A percentile compares a stretch with the other conserved stretches of the same genome.
These are phyloP conservation scores for Notamacropus eugenii DNA, from an alignment of 2,797 vertebrate species.

Conservation along the genomic window DNA sequence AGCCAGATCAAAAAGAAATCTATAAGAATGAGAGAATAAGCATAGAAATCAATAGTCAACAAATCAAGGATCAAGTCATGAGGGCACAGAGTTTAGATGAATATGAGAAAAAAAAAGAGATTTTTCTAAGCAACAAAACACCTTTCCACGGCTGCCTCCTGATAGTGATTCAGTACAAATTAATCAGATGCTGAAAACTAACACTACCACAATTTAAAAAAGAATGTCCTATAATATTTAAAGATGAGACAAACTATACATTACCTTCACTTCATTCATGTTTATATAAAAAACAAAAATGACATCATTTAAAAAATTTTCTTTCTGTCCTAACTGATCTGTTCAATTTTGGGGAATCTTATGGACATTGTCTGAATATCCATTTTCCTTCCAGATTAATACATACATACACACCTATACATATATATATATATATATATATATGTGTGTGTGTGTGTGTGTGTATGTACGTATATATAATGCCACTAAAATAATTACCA, in stretches of 20 bases:
- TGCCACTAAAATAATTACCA: background rate
- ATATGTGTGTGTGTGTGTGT: too few relatives aligned
- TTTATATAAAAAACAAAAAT: background rate
- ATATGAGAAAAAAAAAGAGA: background rate
- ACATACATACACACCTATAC: too few relatives aligned
- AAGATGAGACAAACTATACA: background rate
- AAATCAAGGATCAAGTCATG: background rate
- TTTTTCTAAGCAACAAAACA: background rate
- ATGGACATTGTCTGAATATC: background rate
- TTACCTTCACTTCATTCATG: background rate
- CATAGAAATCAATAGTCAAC: background rate
- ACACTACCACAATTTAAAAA: background rate
- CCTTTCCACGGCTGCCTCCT: background rate
- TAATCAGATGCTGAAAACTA: background rate
- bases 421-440: too few relatives aligned
- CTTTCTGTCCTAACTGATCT: background rate
- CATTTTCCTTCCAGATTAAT: too few relatives aligned
- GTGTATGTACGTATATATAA: too few relatives aligned
- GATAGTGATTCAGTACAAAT: background rate
- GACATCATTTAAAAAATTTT: background rate
- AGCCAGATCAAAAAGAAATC: background rate
- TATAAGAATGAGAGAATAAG: background rate
- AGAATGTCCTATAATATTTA: background rate
- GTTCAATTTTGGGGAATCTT: too few relatives aligned
- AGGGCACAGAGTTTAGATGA: background rate